Conservation (phyloP, 2,113 vertebrate genomes). For the Charadrius vociferus region DNA sequence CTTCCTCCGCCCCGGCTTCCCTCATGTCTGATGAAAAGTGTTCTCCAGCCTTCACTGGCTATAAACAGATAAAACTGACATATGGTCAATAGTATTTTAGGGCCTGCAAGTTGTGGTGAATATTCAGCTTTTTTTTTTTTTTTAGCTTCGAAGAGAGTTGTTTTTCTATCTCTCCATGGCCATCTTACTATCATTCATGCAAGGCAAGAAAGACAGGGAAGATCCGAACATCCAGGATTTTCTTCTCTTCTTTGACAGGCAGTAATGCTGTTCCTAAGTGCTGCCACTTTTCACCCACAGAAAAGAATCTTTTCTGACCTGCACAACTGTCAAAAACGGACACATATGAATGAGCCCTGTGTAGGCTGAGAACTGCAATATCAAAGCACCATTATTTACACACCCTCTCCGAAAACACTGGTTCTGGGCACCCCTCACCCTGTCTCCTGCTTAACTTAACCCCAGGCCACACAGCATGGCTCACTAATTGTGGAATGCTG, state of each 20-base stretch:
- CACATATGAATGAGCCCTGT: background rate
- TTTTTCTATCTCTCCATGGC: constrained; percentile 72
- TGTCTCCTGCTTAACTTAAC: constrained; percentile 12
- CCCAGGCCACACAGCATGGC: constrained; percentile 31
- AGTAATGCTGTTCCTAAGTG: constrained; percentile 27
- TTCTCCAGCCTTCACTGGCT: background rate
- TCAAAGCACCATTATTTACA: constrained; percentile 26
- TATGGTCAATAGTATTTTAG: background rate
- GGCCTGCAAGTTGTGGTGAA: background rate
- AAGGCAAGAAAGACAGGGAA: constrained; percentile 70
- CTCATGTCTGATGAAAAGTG: background rate
- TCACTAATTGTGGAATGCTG: constrained; percentile 53
- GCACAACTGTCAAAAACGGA: background rate
- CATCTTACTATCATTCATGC: constrained; percentile 79
- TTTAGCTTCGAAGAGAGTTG: constrained; percentile 75
- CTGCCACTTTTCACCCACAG: constrained; percentile 13
- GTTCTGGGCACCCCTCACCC: background rate
- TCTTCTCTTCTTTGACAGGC: constrained; percentile 75
- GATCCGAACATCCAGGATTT: constrained; percentile 65
- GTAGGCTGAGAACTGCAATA: background rate
- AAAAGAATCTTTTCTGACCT: constrained; percentile 19
- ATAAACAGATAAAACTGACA: background rate
- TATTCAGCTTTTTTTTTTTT: background rate
- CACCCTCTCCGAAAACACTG: background rate
- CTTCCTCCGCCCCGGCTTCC: background rate